Evolutionary conservation across 2,113 vertebrate genomes (phyloP).

Genomic region (Aptenodytes forsteri): DNA sequence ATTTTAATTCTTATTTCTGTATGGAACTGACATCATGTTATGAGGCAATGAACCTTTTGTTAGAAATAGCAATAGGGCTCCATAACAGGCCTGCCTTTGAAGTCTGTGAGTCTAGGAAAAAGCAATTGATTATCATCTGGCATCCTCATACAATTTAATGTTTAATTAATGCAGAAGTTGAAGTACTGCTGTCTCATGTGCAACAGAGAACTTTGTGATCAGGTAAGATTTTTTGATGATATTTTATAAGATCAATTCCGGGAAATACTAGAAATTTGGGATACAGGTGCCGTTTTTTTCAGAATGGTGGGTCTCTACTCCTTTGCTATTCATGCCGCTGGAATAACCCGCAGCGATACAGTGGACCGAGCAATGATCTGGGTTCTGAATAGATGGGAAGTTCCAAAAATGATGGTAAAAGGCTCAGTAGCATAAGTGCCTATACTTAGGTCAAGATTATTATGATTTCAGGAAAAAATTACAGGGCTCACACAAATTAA

Average conservation of each 20-base stretch:
- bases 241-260: not conserved
- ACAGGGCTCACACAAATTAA: not conserved
- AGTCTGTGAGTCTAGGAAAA: not conserved
- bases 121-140: not conserved
- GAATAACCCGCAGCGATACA: not conserved
- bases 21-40: fast-evolving
- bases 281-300: not conserved
- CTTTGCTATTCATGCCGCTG: not conserved
- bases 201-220: not conserved
- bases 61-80: not conserved
- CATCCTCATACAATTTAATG: not conserved
- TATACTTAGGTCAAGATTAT: not conserved
- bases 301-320: not conserved
- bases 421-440: not conserved
- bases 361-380: not conserved
- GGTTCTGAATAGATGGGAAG: not conserved
- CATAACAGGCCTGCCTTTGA: not conserved
- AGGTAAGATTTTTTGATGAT: not conserved
- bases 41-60: not conserved
- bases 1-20: not conserved
- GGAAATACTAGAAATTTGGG: not conserved
- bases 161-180: not conserved
- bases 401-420: not conserved
- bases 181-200: not conserved
- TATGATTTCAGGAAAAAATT: constrained; percentile 41